Percentiles rank a stretch among this genome's conserved stretches.
phyloP scores from a whole-genome alignment of 37 sponge, comb jelly and placozoan genomes.

The Crambe crambe region DNA sequence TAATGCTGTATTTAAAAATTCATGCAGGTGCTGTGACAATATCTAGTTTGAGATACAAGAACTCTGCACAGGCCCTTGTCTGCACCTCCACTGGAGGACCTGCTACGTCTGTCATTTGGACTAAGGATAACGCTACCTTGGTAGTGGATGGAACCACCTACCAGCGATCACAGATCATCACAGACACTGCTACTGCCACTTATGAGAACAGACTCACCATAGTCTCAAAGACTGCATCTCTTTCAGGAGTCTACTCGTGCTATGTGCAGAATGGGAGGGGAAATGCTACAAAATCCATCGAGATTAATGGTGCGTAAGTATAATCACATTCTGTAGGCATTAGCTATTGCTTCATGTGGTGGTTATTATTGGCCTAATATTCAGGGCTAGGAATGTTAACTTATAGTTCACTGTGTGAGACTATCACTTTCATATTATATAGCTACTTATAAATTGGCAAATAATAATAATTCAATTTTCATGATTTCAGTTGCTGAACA shows the following conservation, averaged over 20 bases:
- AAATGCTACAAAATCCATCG: neutral
- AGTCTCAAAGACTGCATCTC: neutral
- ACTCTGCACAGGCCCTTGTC: neutral
- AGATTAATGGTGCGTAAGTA: neutral
- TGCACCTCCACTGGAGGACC: slow-evolving; percentile 20
- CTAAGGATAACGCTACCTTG: neutral
- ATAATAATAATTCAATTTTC: too few species aligned
- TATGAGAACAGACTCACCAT: slow-evolving; percentile 4
- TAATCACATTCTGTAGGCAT: too few species aligned
- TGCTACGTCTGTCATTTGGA: too few species aligned
- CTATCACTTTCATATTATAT: too few species aligned
- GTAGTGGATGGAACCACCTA: neutral
- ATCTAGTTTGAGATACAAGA: neutral
- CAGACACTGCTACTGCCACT: slow-evolving; percentile 2
- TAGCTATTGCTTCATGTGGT: too few species aligned
- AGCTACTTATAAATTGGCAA: too few species aligned
- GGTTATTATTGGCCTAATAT: too few species aligned
- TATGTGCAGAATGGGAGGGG: neutral
- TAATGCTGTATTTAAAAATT: too few species aligned
- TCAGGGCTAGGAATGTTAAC: too few species aligned
- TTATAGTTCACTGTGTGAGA: too few species aligned
- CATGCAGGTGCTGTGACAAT: neutral
- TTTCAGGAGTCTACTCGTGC: neutral
- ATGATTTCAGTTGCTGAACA: too few species aligned
- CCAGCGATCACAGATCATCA: neutral